Base-by-base conservation (phyloP, 2,113 vertebrate species). In the Echinops telfairi region DNA sequence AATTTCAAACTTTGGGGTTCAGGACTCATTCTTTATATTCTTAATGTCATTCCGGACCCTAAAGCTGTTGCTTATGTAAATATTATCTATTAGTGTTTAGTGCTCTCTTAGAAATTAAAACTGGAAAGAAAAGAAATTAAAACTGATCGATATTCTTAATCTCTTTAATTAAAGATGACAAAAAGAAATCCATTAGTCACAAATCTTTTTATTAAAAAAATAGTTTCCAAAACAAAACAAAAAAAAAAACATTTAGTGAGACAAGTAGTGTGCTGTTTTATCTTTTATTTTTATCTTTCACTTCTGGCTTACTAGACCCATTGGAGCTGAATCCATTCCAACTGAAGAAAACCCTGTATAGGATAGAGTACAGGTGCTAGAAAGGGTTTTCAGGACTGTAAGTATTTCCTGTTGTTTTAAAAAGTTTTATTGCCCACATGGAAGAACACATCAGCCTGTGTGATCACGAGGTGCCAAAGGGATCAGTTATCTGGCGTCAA, bases 151-250 rank as follows among this genome's bases (percentile, higher is more conserved):
- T 47, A 47, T 47, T 47, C 43, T 47, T 47, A 47, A 47, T 47
- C 43, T 47, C 43, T 47, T 47, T 47, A 47, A 47, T 47, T 47
- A 47, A 47, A 92, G 90, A 60, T 80, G 33, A 76, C 29, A 83
- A 68, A 43, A 75, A 66, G 53, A 84, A 93, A 77, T n/a, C 11
- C n/a, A 88, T 25, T 57, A 76, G 17, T 90, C 77, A 38, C 64
- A 64, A 73, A 81, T 12, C 78, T 70, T 94, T 95, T 90, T 87
- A 60, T 68, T 10, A 43, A 89, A 94, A 73, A n/a, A 23, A 90
- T 83, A 83, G 71, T 58, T 77, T 43, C 19, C 47, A 43, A 81
- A 89, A 53, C n/a, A 27, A 66, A n/a, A 92, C 60, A 23, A 64
- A 23, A 8, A 71, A 86, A 90, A 64, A 86, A 92, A 64, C 43